Conservation (phyloP, 2,113 vertebrate genomes). For the Lophura nycthemera region DNA sequence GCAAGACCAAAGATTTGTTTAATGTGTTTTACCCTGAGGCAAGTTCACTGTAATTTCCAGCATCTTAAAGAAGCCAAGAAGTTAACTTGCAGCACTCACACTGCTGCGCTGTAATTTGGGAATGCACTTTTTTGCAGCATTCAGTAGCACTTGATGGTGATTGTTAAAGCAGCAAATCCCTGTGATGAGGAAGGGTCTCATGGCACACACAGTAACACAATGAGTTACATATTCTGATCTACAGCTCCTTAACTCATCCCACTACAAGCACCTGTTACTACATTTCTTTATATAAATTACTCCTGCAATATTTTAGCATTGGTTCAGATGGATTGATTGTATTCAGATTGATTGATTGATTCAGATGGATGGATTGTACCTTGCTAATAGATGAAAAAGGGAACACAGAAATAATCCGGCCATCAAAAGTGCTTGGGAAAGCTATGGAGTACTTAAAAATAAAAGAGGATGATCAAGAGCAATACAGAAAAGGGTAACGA, state of each 20-base stretch:
- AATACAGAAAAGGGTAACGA: background rate
- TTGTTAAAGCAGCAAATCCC: background rate
- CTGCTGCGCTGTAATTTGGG: background rate
- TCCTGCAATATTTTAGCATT: background rate
- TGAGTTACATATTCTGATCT: background rate
- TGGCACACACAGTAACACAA: background rate
- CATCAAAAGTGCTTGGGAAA: background rate
- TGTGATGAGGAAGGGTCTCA: background rate
- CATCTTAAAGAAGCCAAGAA: background rate
- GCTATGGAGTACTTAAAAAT: background rate
- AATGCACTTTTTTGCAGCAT: background rate
- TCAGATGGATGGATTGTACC: background rate
- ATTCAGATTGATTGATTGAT: no score
- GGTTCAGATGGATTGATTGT: rapidly evolving
- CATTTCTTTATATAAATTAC: background rate
- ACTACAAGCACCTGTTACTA: background rate
- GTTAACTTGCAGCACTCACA: background rate
- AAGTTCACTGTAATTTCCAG: conserved; percentile 17
- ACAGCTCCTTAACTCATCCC: background rate
- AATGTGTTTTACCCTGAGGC: conserved; percentile 47
- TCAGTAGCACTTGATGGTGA: background rate
- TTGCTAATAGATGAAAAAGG: background rate
- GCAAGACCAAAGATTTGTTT: conserved; percentile 7
- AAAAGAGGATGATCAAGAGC: background rate
- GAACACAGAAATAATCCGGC: background rate